Evolutionary conservation across 2,888 invertebrate species (phyloP).

Genomic region (Catocala sponsa): DNA sequence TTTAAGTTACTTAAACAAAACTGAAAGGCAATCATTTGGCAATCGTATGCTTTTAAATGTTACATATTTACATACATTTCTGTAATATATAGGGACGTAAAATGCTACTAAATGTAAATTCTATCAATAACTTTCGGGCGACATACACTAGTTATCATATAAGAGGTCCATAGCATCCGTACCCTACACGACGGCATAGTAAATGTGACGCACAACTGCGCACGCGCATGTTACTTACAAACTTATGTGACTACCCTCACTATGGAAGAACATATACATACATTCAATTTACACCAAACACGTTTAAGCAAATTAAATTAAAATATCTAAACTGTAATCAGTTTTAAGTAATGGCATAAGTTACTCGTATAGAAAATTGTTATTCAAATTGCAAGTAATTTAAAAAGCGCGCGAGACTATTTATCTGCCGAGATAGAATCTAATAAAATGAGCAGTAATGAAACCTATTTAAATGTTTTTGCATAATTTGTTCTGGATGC

Average conservation of each 20-base stretch:
- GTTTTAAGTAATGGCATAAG: slow-evolving; percentile 37
- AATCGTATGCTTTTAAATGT: slow-evolving; percentile 5
- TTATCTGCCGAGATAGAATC: slow-evolving; percentile 39
- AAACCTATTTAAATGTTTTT: slow-evolving; percentile 41
- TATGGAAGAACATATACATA: slow-evolving; percentile 55
- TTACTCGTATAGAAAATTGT: slow-evolving; percentile 32
- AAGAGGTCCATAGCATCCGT: slow-evolving; percentile 34
- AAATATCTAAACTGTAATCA: slow-evolving; percentile 50
- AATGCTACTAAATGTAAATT: slow-evolving; percentile 19
- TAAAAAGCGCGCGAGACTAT: slow-evolving; percentile 27
- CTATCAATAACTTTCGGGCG: slow-evolving; percentile 11
- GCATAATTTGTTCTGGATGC: slow-evolving; percentile 43
- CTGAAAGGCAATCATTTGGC: background rate
- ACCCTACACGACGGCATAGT: slow-evolving; percentile 32
- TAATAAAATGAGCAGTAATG: slow-evolving; percentile 35
- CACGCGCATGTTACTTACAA: slow-evolving; percentile 53
- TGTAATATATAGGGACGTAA: slow-evolving; percentile 5
- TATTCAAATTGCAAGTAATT: slow-evolving; percentile 37
- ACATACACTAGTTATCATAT: slow-evolving; percentile 25
- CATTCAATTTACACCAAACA: slow-evolving; percentile 55
- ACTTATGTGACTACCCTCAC: slow-evolving; percentile 54
- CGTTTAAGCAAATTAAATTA: slow-evolving; percentile 49
- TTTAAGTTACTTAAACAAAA: too few species aligned
- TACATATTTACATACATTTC: slow-evolving; percentile 9
- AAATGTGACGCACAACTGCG: slow-evolving; percentile 48